A percentile compares a stretch with the other conserved stretches of the same genome.
phyloP scores from a whole-genome alignment of 2,113 vertebrate genomes.

The Fregetta grallaria region DNA sequence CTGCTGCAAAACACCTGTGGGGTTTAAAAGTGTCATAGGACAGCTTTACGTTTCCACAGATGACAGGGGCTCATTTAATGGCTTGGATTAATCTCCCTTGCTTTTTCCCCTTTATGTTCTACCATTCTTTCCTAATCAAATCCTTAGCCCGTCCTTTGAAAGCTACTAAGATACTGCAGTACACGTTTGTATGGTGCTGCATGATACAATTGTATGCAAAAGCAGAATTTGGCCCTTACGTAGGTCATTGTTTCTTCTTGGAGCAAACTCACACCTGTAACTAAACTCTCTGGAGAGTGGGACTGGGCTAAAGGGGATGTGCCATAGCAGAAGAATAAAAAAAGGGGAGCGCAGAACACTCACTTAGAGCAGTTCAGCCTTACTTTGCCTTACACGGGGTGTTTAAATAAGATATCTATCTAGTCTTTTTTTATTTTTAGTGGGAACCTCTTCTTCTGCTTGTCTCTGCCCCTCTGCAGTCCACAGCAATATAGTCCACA shows the following conservation, averaged over 20 bases:
- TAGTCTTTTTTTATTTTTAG: not conserved
- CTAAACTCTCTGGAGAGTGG: not conserved
- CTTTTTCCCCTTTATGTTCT: not conserved
- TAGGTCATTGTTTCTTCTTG: not conserved
- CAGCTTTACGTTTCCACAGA: not conserved
- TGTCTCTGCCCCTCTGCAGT: not conserved
- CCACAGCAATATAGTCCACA: not conserved
- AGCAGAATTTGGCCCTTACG: not conserved
- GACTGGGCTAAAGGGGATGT: not conserved
- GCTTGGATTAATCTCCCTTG: not conserved
- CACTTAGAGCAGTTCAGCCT: not conserved
- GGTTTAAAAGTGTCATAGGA: not conserved
- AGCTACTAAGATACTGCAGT: not conserved
- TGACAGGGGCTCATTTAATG: not conserved
- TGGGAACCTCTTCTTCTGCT: not conserved
- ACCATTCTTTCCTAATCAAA: not conserved
- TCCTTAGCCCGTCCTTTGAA: not conserved
- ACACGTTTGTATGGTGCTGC: not conserved
- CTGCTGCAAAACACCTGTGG: not conserved
- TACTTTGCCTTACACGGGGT: fast-evolving
- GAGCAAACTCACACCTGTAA: not conserved
- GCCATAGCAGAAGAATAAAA: not conserved
- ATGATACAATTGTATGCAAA: not conserved
- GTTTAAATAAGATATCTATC: not conserved
- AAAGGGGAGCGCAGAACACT: fast-evolving